Conservation (phyloP, 2,888 invertebrate species). For the Campoletis raptor region DNA sequence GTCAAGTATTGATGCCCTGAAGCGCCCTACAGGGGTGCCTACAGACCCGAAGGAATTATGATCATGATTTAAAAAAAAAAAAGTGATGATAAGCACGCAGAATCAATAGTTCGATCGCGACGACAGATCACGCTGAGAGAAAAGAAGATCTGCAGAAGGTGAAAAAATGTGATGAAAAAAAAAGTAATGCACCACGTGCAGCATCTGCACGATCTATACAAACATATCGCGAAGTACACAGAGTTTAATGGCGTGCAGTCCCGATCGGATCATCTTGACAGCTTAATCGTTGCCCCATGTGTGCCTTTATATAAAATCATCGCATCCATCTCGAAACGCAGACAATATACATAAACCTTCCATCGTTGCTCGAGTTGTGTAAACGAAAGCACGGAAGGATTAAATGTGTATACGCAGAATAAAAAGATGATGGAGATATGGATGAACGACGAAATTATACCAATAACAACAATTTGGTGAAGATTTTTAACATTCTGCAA, state of each 20-base stretch:
- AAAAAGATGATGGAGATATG: slow-evolving; percentile 13
- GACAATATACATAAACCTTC: slow-evolving; percentile 38
- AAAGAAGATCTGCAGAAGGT: not conserved
- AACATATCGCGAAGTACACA: slow-evolving; percentile 16
- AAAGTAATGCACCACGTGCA: slow-evolving; percentile 33
- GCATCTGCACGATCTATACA: slow-evolving; percentile 50
- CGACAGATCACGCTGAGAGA: slow-evolving; percentile 63
- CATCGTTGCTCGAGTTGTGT: slow-evolving; percentile 14
- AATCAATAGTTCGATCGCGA: slow-evolving; percentile 65
- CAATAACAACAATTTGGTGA: not conserved
- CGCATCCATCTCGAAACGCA: slow-evolving; percentile 38
- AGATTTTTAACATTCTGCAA: not conserved
- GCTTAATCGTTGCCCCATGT: slow-evolving; percentile 67
- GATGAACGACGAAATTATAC: not conserved
- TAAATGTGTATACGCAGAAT: slow-evolving; percentile 9
- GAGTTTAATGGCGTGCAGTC: slow-evolving; percentile 64
- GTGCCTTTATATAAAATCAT: slow-evolving; percentile 53
- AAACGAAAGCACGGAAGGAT: slow-evolving; percentile 34
- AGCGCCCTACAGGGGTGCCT: slow-evolving; percentile 18
- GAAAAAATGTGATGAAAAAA: slow-evolving; percentile 1
- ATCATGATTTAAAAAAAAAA: not conserved
- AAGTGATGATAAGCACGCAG: slow-evolving; percentile 18
- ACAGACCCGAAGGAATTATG: slow-evolving; percentile 12
- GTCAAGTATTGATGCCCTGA: slow-evolving; percentile 39
- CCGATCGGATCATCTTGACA: slow-evolving; percentile 69